Percentiles rank a stretch among this genome's conserved stretches.
These are phyloP conservation scores for Myanophis thanlyinensis DNA, from an alignment of 2,113 vertebrate species.

Conservation along the genomic window DNA sequence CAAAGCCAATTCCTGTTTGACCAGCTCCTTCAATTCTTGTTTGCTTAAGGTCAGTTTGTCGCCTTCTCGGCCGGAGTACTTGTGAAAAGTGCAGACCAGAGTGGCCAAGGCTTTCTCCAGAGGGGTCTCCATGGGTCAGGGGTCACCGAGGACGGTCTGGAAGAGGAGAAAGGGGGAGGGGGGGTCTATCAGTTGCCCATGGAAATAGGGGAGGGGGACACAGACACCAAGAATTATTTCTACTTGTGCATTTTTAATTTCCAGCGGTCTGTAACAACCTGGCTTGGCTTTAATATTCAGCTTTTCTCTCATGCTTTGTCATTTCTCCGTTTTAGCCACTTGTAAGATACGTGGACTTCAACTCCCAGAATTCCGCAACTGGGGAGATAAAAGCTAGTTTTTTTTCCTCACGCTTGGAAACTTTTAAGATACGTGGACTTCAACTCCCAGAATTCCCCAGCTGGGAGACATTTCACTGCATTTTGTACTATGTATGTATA, in stretches of 20 bases:
- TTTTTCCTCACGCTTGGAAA: too few relatives aligned
- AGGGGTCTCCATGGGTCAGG: conserved; percentile 42
- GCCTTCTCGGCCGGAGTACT: conserved; percentile 83
- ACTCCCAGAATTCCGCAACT: too few relatives aligned
- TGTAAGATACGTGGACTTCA: neutral
- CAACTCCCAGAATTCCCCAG: too few relatives aligned
- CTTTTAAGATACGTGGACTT: too few relatives aligned
- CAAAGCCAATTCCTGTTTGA: conserved; percentile 65
- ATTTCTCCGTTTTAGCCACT: neutral
- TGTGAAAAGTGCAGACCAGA: conserved; percentile 85
- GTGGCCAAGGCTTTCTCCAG: conserved; percentile 76
- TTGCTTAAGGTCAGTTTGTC: conserved; percentile 82
- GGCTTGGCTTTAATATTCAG: accelerated
- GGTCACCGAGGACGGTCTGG: neutral
- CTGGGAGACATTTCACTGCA: too few relatives aligned
- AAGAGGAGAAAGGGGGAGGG: neutral
- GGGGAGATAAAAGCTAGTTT: too few relatives aligned
- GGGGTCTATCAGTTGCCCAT: neutral
- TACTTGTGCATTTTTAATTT: neutral
- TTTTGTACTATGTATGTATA: too few relatives aligned
- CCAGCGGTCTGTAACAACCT: neutral
- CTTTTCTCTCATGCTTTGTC: neutral
- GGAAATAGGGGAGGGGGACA: neutral
- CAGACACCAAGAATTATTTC: neutral
- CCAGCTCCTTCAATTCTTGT: conserved; percentile 81